Evolutionary conservation across 2,888 invertebrate genomes (phyloP), one percentile per base, ranked within the genome.

Genomic region (Cheilosia variabilis): DNA sequence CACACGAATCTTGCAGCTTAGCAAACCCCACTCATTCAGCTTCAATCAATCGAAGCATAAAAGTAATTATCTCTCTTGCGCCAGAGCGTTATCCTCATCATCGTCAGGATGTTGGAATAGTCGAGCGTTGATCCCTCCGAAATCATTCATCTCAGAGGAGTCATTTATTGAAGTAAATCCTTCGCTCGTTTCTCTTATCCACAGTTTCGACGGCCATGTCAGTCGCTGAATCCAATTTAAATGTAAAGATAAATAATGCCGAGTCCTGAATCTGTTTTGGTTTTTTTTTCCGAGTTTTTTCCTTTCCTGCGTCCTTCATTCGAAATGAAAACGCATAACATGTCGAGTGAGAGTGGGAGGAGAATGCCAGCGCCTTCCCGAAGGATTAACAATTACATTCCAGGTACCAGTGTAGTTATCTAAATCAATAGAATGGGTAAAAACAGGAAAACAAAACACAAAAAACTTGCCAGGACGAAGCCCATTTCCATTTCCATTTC

Each of bases 21-120:
- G 37, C 71, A 80, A 81, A 81, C 72, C 72, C 77, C 37, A 80
- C 60, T 71, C 71, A 81, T 86, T 81, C 76, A 81, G 50, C 76
- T 81, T 68, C 81, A 86, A 86, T 81, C 86, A 76, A 86, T 72
- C 60, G 86, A 77, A 81, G 86, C 86, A 81, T 81, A 86, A 86
- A 81, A 86, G 86, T 86, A 86, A 86, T 86, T 86, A 86, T 86
- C 81, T 80, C 81, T 80, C 68, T 65, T 50, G 65, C 58, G 55
- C 69, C 52, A 69, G 22, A 68, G 57, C 63, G 24, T 45, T 52
- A 43, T 60, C 62, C 22, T 69, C 62, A 45, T 58, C 62, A 45
- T 53, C 62, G 27, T 68, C 68, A 27, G 47, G 41, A 7, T 9
- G 17, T 24, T 9, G 52, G 10, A 37, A 17, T 31, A 47, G 27